These are phyloP conservation scores for Drosophila hydei DNA, from an alignment of 1,140 invertebrate species.

Conservation along the genomic window DNA sequence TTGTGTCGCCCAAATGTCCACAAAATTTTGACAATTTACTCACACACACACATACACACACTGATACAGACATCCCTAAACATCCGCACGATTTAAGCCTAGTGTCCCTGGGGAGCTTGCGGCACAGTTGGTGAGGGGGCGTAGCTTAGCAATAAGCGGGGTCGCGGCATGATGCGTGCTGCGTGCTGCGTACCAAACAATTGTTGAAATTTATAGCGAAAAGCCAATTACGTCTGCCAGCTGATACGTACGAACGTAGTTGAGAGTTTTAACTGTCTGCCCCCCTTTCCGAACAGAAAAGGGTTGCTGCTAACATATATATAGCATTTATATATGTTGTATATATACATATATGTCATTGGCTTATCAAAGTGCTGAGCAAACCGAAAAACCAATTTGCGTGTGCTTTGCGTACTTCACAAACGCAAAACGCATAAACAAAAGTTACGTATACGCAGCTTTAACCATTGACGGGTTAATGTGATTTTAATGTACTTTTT, in stretches of 20 bases:
- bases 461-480: constrained; percentile 79
- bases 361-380: constrained; percentile 34
- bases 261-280: constrained; percentile 33
- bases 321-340: constrained; percentile 1
- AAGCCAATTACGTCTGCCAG: constrained; percentile 63
- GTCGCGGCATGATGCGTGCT: constrained; percentile 16
- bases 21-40: constrained; percentile 66
- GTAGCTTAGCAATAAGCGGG: not conserved
- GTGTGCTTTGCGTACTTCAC: constrained; percentile 58
- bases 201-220: constrained; percentile 69
- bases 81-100: constrained; percentile 47
- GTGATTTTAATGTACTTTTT: constrained; percentile 83
- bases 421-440: constrained; percentile 71
- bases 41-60: constrained; percentile 1
- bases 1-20: constrained; percentile 37
- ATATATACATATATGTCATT: constrained; percentile 12
- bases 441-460: constrained; percentile 75
- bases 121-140: not conserved
- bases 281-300: constrained; percentile 14
- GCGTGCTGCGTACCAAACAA: constrained; percentile 52
- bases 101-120: constrained; percentile 14
- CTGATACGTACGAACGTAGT: constrained; percentile 15
- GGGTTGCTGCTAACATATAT: constrained; percentile 23
- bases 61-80: not conserved
- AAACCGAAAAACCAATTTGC: constrained; percentile 38